These are phyloP conservation scores for Pipistrellus pipistrellus DNA, from an alignment of 2,797 vertebrate species.

Conservation along the genomic window DNA sequence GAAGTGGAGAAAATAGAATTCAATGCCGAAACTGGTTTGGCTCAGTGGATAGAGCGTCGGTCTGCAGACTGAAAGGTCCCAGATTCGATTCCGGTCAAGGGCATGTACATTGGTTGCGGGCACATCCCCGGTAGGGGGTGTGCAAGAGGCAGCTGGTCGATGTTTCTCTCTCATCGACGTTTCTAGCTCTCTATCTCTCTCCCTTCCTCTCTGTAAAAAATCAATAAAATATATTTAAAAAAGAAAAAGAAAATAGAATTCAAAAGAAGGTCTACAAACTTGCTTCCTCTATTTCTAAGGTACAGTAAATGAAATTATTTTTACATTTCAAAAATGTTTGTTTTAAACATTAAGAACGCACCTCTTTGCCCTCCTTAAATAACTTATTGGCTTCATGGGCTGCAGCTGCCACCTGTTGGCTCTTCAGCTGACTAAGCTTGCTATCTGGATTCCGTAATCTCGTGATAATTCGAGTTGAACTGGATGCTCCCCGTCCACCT, in stretches of 20 bases:
- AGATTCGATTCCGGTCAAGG: too few relatives aligned
- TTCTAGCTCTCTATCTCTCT: too few relatives aligned
- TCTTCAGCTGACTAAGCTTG: slow-evolving; percentile 97
- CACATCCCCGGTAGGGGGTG: too few relatives aligned
- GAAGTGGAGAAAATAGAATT: not conserved
- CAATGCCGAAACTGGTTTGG: not conserved
- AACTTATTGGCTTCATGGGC: slow-evolving; percentile 95
- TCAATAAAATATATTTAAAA: too few relatives aligned
- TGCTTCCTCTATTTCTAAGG: not conserved
- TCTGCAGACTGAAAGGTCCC: too few relatives aligned
- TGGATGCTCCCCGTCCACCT: slow-evolving; percentile 85
- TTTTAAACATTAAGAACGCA: slow-evolving; percentile 85
- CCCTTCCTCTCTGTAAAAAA: too few relatives aligned
- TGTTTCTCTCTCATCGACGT: too few relatives aligned
- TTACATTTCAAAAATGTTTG: not conserved
- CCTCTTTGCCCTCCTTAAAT: slow-evolving; percentile 97
- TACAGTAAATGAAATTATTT: not conserved
- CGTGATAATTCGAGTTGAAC: slow-evolving; percentile 96
- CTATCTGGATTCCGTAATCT: slow-evolving; percentile 97
- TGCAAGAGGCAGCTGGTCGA: too few relatives aligned
- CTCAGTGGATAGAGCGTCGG: too few relatives aligned
- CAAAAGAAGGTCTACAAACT: not conserved
- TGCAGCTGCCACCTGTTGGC: slow-evolving; percentile 95
- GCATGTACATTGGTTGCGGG: too few relatives aligned
- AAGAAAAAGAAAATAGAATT: not conserved